These are phyloP conservation scores for Luperina nickerlii DNA, from an alignment of 2,888 invertebrate genomes.

Conservation along the genomic window DNA sequence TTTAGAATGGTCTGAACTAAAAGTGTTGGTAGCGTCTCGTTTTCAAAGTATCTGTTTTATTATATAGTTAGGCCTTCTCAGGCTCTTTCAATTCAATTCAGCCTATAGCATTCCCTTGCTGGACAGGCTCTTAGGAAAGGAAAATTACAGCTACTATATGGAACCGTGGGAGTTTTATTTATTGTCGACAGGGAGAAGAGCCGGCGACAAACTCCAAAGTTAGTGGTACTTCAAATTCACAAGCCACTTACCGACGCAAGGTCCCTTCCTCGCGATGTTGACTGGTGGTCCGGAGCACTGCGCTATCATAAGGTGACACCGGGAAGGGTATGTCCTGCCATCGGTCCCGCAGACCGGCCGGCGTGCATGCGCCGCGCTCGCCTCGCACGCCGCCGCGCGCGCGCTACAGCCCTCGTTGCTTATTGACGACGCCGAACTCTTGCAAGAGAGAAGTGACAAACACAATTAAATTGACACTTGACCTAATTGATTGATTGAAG, in stretches of 20 bases:
- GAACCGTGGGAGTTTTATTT: background rate
- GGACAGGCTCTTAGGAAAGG: background rate
- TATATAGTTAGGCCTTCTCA: background rate
- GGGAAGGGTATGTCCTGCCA: constrained; percentile 94
- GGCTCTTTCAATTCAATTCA: background rate
- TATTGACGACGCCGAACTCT: constrained; percentile 47
- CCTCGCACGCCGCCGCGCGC: constrained; percentile 85
- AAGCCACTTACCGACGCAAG: constrained; percentile 92
- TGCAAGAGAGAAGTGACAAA: constrained; percentile 38
- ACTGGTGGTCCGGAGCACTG: constrained; percentile 94
- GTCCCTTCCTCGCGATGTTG: constrained; percentile 93
- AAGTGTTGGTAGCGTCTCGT: constrained; percentile 3
- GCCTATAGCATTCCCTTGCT: no score
- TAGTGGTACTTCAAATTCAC: background rate
- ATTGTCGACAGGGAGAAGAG: background rate
- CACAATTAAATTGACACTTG: constrained; percentile 47
- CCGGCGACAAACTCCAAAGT: background rate
- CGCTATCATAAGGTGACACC: constrained; percentile 94
- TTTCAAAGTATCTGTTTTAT: background rate
- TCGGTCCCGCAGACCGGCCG: constrained; percentile 94
- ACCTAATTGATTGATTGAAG: constrained; percentile 49
- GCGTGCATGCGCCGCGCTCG: constrained; percentile 75
- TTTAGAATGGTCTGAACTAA: background rate
- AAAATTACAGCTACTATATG: background rate
- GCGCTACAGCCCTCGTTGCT: constrained; percentile 73